A percentile compares a stretch with the other conserved stretches of the same genome.
Evolutionary conservation across 1,140 invertebrate species (phyloP).

Genomic region (Protaetia brevitarsis): DNA sequence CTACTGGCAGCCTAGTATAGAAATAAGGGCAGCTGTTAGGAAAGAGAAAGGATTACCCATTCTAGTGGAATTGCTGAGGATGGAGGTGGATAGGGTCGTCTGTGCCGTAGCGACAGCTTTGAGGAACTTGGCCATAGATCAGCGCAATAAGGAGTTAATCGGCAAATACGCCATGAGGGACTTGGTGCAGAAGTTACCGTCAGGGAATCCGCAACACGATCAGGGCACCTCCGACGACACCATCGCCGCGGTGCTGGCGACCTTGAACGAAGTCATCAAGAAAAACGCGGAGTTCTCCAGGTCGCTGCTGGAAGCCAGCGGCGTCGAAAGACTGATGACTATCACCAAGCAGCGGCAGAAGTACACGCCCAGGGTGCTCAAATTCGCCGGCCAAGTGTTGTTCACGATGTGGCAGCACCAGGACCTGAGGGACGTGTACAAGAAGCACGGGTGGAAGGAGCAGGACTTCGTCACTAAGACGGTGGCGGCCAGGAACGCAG

Average conservation of each 20-base stretch:
- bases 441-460: conserved; percentile 95
- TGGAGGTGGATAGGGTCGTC: conserved; percentile 96
- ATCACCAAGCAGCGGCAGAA: conserved; percentile 85
- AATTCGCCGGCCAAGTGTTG: conserved; percentile 94
- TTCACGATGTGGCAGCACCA: conserved; percentile 99
- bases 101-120: conserved; percentile 96
- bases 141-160: conserved; percentile 95
- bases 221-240: conserved; percentile 94
- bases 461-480: conserved; percentile 82
- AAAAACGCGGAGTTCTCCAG: conserved; percentile 95
- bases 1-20: conserved; percentile 94
- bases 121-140: conserved; percentile 94
- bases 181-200: conserved; percentile 93
- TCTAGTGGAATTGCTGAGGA: conserved; percentile 89
- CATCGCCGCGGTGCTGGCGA: conserved; percentile 93
- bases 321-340: conserved; percentile 86
- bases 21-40: conserved; percentile 89
- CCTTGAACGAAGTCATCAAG: conserved; percentile 96
- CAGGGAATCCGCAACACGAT: conserved; percentile 83
- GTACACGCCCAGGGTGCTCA: conserved; percentile 88
- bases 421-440: conserved; percentile 92
- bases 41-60: conserved; percentile 96
- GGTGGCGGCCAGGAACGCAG: conserved; percentile 63
- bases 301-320: conserved; percentile 85
- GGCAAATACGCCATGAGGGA: conserved; percentile 98